Conservation (phyloP, 2,797 vertebrate genomes). For the Cyprinodon diabolis region DNA sequence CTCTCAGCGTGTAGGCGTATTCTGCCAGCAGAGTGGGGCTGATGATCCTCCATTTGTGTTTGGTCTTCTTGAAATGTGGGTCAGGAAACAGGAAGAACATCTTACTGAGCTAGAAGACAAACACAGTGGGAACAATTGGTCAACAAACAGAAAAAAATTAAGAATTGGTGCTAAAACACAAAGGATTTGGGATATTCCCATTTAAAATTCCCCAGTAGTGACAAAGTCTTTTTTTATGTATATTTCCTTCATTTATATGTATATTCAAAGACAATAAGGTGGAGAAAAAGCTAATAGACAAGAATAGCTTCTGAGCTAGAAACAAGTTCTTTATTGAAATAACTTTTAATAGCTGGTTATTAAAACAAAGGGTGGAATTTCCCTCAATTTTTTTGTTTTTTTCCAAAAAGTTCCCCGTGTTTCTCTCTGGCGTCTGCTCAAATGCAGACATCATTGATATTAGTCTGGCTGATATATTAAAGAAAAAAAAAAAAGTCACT, state of each 20-base stretch:
- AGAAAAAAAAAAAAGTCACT: slow-evolving; percentile 27
- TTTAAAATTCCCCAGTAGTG: neutral
- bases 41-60: slow-evolving; percentile 96
- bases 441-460: slow-evolving; percentile 51
- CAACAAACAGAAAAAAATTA: neutral
- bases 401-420: slow-evolving; percentile 40
- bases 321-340: slow-evolving; percentile 1
- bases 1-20: slow-evolving; percentile 87
- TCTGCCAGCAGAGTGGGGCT: slow-evolving; percentile 90
- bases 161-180: neutral
- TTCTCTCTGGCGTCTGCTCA: slow-evolving; percentile 48
- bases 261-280: neutral
- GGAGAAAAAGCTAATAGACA: neutral
- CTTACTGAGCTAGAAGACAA: slow-evolving; percentile 85
- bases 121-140: neutral
- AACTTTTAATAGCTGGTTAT: slow-evolving; percentile 31
- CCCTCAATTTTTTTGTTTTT: slow-evolving; percentile 31
- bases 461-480: slow-evolving; percentile 56
- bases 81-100: slow-evolving; percentile 97
- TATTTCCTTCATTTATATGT: neutral
- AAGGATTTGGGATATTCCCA: neutral
- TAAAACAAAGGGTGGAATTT: slow-evolving; percentile 63
- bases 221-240: neutral
- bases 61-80: slow-evolving; percentile 95
- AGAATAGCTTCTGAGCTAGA: neutral